Percentiles rank a stretch among this genome's conserved stretches.
These are phyloP conservation scores for Ammodramus savannarum DNA, from an alignment of 2,113 vertebrate species.

Conservation along the genomic window DNA sequence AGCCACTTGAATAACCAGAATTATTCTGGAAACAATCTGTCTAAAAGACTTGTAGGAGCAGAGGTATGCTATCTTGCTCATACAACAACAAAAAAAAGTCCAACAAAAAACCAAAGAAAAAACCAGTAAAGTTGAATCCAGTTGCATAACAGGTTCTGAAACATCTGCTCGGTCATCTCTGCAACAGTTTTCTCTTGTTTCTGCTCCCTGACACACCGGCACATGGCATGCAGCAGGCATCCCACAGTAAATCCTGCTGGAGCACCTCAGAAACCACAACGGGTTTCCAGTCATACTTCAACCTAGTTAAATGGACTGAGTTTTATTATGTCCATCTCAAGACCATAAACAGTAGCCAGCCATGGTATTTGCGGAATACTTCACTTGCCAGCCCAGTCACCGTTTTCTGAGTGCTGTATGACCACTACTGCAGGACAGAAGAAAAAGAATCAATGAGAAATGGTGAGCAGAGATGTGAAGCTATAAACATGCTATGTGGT, in stretches of 20 bases:
- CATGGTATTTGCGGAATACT: not conserved
- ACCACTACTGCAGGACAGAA: not conserved
- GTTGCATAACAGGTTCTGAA: not conserved
- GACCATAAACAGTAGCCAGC: not conserved
- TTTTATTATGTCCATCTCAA: not conserved
- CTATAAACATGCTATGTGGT: fast-evolving
- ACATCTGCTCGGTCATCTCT: slow-evolving; percentile 3
- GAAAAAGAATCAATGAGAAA: not conserved
- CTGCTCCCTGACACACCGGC: not conserved
- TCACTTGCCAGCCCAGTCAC: not conserved
- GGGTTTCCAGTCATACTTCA: not conserved
- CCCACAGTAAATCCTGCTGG: not conserved
- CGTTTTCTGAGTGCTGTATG: not conserved
- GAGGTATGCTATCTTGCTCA: not conserved
- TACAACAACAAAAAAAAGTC: not conserved
- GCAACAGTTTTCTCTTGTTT: not conserved
- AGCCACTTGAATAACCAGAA: not conserved
- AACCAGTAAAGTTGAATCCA: not conserved
- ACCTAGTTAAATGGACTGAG: not conserved
- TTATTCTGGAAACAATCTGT: not conserved
- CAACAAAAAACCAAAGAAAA: not conserved
- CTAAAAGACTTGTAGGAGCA: not conserved
- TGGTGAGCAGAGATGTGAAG: not conserved
- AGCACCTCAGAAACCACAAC: not conserved
- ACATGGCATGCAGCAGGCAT: not conserved